A percentile compares a stretch with the other conserved stretches of the same genome.
phyloP scores from a whole-genome alignment of 2,797 vertebrate species.

The Acipenser ruthenus region DNA sequence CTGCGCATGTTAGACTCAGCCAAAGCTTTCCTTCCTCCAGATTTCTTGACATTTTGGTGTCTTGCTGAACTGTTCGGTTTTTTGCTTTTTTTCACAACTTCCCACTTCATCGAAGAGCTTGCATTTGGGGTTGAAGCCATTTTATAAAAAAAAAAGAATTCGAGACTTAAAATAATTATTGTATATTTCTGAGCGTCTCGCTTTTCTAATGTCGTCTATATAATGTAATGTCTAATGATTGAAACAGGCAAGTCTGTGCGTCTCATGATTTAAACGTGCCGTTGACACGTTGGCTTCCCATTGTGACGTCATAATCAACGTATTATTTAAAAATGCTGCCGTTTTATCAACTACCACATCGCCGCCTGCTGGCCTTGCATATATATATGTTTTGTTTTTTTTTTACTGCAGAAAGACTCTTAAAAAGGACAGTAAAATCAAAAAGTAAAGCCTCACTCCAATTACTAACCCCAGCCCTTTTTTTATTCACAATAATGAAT shows the following conservation, averaged over 20 bases:
- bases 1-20: slow-evolving; percentile 66
- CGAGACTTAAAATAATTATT: background rate
- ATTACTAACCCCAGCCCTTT: too few relatives aligned
- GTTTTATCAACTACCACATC: background rate
- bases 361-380: background rate
- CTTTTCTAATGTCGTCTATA: background rate
- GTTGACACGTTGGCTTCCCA: slow-evolving; percentile 57
- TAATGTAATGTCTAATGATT: background rate
- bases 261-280: slow-evolving; percentile 28
- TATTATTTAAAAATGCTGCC: slow-evolving; percentile 1
- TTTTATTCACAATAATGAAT: too few relatives aligned
- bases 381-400: too few relatives aligned
- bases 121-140: slow-evolving; percentile 59
- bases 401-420: too few relatives aligned
- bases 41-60: slow-evolving; percentile 52
- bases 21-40: slow-evolving; percentile 60
- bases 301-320: slow-evolving; percentile 41
- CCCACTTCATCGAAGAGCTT: slow-evolving; percentile 65
- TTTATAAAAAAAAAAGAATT: background rate
- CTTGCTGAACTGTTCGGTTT: slow-evolving; percentile 40
- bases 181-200: background rate
- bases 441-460: too few relatives aligned
- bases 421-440: too few relatives aligned
- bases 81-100: slow-evolving; percentile 75
- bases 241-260: slow-evolving; percentile 1